Conservation (phyloP, 2,113 vertebrate genomes). For the Callipepla squamata region DNA sequence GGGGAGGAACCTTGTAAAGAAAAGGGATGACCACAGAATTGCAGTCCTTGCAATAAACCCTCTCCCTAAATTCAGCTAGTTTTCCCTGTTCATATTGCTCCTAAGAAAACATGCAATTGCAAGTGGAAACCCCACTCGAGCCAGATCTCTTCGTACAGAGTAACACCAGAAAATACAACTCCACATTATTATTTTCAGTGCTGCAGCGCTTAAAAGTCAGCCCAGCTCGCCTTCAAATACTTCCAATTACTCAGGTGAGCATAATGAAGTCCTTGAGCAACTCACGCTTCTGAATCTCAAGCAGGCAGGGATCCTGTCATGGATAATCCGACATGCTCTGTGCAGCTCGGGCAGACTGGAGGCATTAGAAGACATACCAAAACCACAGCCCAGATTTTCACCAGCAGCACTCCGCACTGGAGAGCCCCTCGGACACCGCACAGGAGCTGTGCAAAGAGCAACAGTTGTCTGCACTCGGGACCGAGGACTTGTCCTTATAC, state of each 20-base stretch:
- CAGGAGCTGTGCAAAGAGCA: neutral
- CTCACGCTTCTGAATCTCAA: neutral
- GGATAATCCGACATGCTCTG: neutral
- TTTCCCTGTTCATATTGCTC: neutral
- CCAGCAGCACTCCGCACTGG: neutral
- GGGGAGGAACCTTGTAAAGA: neutral
- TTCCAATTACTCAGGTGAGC: neutral
- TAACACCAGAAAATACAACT: neutral
- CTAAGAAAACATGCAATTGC: neutral
- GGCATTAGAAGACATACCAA: neutral
- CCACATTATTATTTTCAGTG: neutral
- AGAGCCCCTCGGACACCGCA: neutral
- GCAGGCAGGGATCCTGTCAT: neutral
- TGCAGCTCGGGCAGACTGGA: neutral
- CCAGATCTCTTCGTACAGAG: neutral
- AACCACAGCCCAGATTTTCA: neutral
- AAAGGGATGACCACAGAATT: neutral
- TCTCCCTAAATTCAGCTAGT: neutral
- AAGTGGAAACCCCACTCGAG: neutral
- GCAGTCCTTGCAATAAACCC: constrained; percentile 19
- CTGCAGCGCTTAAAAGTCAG: neutral
- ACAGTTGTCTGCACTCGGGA: accelerated
- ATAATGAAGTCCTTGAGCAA: neutral
- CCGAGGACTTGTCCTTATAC: neutral
- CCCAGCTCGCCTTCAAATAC: neutral